phyloP scores from a whole-genome alignment of 2,888 invertebrate species.

The Lithodes maja region DNA sequence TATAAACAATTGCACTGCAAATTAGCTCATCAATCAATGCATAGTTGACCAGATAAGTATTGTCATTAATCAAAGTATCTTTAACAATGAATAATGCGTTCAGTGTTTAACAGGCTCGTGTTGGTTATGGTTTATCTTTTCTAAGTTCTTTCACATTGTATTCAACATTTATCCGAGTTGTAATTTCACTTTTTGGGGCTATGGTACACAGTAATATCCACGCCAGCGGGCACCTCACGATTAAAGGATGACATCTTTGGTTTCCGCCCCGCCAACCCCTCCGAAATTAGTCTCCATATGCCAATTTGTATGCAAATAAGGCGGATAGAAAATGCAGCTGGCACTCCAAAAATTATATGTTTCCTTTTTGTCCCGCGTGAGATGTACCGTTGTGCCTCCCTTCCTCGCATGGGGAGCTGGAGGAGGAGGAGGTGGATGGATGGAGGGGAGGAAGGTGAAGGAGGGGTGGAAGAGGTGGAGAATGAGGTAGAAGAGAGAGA shows the following conservation, averaged over 20 bases:
- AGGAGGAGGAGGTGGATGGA: neutral
- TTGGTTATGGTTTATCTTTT: too few species aligned
- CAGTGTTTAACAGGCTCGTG: too few species aligned
- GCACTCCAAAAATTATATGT: constrained; percentile 40
- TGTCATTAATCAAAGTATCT: too few species aligned
- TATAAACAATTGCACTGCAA: too few species aligned
- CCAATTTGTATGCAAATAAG: constrained; percentile 64
- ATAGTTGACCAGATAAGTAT: too few species aligned
- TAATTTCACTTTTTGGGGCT: too few species aligned
- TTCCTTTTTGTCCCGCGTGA: constrained; percentile 44
- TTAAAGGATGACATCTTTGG: constrained; percentile 51
- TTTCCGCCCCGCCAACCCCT: constrained; percentile 34
- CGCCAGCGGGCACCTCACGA: constrained; percentile 6
- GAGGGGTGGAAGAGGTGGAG: neutral
- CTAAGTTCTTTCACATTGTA: too few species aligned
- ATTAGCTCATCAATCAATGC: too few species aligned
- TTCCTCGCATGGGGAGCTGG: neutral
- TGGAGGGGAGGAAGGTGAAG: neutral
- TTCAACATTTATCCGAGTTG: too few species aligned
- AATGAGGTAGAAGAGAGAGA: neutral
- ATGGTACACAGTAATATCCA: too few species aligned
- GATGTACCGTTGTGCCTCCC: constrained; percentile 43
- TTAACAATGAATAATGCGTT: too few species aligned
- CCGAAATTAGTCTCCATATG: constrained; percentile 62
- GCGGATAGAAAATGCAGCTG: constrained; percentile 54